Evolutionary conservation across 2,113 vertebrate species (phyloP).

Genomic region (Shinisaurus crocodilurus): DNA sequence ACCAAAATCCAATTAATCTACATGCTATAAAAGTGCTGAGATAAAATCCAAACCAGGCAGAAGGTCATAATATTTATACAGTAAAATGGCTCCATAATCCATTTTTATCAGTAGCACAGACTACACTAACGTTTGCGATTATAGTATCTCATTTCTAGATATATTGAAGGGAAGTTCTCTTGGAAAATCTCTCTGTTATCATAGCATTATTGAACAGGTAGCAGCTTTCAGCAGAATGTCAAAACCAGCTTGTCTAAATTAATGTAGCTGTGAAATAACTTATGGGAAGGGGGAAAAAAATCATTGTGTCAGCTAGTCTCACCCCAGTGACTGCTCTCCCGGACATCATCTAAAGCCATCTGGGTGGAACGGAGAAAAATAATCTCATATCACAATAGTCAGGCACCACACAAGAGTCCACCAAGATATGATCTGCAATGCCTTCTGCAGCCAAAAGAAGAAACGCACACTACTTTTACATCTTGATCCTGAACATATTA

Average conservation of each 20-base stretch:
- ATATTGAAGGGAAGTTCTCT: constrained; percentile 52
- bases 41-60: neutral
- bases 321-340: constrained; percentile 71
- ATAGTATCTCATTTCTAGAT: constrained; percentile 52
- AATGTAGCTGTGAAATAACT: constrained; percentile 74
- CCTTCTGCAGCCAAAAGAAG: constrained; percentile 58
- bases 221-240: constrained; percentile 64
- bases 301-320: constrained; percentile 75
- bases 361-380: constrained; percentile 75
- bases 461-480: constrained; percentile 29
- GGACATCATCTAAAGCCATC: constrained; percentile 76
- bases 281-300: constrained; percentile 71
- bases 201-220: constrained; percentile 57
- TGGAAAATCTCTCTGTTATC: constrained; percentile 60
- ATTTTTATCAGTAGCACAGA: constrained; percentile 22
- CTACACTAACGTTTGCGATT: constrained; percentile 14
- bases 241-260: constrained; percentile 75
- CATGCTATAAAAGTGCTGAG: neutral
- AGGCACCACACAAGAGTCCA: constrained; percentile 63
- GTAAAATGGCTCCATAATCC: constrained; percentile 30
- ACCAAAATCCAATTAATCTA: constrained; percentile 11
- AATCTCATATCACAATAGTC: constrained; percentile 66
- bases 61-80: constrained; percentile 24
- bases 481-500: constrained; percentile 12
- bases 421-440: constrained; percentile 61